phyloP scores from a whole-genome alignment of 1,140 invertebrate genomes.

The Drosophila arawakana region DNA sequence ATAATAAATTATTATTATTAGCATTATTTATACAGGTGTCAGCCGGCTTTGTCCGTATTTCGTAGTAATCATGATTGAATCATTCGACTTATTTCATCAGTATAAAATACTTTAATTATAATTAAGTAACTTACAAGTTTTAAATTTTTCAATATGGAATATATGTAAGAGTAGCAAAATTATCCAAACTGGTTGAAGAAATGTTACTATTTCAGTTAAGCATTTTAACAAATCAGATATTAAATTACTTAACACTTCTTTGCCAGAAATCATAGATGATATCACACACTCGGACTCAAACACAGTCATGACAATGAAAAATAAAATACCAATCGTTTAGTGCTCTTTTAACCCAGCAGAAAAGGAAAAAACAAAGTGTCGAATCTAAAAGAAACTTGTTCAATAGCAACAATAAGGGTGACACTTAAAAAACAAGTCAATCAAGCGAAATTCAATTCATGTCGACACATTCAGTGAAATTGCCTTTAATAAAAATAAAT shows the following conservation, averaged over 20 bases:
- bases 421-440: slow-evolving; percentile 61
- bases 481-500: slow-evolving; percentile 78
- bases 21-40: slow-evolving; percentile 1
- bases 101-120: too few relatives aligned
- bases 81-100: too few relatives aligned
- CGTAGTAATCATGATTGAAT: too few relatives aligned
- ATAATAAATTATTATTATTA: background rate
- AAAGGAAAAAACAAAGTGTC: background rate
- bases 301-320: background rate
- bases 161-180: too few relatives aligned
- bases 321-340: background rate
- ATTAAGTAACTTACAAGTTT: too few relatives aligned
- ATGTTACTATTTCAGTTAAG: too few relatives aligned
- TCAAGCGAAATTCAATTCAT: slow-evolving; percentile 74
- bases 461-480: slow-evolving; percentile 69
- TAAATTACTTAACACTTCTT: background rate
- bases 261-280: background rate
- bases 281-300: background rate
- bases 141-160: too few relatives aligned
- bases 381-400: background rate
- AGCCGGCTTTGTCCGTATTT: too few relatives aligned
- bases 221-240: background rate
- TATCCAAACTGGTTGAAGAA: too few relatives aligned
- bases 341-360: slow-evolving; percentile 4
- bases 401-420: background rate